These are phyloP conservation scores for Brevimyrus niger DNA, from an alignment of 2,113 vertebrate genomes.

Conservation along the genomic window DNA sequence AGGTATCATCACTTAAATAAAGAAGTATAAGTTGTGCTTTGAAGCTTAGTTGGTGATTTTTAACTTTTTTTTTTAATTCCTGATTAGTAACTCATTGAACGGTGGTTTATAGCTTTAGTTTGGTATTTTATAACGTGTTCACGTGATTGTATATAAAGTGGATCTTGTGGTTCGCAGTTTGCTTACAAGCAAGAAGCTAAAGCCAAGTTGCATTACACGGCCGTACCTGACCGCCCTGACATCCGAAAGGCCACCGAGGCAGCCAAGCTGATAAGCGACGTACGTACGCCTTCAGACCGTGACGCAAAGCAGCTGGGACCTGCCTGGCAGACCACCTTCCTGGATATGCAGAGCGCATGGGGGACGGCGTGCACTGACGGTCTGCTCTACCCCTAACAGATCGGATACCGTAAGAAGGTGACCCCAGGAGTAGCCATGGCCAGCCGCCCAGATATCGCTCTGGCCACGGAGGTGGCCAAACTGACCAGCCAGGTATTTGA, in stretches of 20 bases:
- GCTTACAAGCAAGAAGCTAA: conserved; percentile 92
- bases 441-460: conserved; percentile 83
- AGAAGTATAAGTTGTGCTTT: background rate
- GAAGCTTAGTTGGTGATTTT: background rate
- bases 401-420: conserved; percentile 87
- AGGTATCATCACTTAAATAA: background rate
- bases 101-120: background rate
- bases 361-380: background rate
- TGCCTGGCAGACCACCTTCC: background rate
- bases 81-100: background rate
- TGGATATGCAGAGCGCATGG: background rate
- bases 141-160: background rate
- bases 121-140: background rate
- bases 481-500: conserved; percentile 78
- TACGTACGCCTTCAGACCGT: conserved; percentile 37
- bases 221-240: conserved; percentile 83
- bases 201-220: conserved; percentile 81
- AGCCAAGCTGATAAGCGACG: conserved; percentile 84
- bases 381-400: conserved; percentile 48
- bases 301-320: background rate
- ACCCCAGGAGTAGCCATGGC: conserved; percentile 76
- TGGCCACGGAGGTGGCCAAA: conserved; percentile 90
- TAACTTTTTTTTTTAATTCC: background rate
- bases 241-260: conserved; percentile 91
- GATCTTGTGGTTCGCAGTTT: conserved; percentile 52